These are phyloP conservation scores for Chamaea fasciata DNA, from an alignment of 2,113 vertebrate genomes.

Conservation along the genomic window DNA sequence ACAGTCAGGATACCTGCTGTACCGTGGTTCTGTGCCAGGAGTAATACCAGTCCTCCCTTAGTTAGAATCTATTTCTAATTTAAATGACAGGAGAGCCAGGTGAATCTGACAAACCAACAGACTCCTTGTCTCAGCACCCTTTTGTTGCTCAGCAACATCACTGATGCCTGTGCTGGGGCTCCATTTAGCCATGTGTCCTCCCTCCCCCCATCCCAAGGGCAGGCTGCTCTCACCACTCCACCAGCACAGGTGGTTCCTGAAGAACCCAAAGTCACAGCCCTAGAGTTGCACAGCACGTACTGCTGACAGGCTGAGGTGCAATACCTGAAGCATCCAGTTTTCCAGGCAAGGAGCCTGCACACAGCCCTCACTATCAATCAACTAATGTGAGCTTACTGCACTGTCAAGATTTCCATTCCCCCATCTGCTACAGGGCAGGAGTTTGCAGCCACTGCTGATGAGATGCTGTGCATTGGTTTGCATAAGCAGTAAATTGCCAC, in stretches of 20 bases:
- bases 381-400: background rate
- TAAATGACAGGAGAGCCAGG: background rate
- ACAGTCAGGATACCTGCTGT: background rate
- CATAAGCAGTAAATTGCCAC: background rate
- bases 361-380: background rate
- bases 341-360: background rate
- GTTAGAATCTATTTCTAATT: background rate
- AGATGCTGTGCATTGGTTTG: background rate
- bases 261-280: background rate
- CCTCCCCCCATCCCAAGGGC: background rate
- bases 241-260: background rate
- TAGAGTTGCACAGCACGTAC: accelerated
- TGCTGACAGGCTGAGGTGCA: background rate
- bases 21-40: background rate
- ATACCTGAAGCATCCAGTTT: background rate
- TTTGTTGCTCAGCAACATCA: slow-evolving; percentile 4
- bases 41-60: background rate
- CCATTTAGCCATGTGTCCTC: background rate
- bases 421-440: background rate
- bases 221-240: background rate
- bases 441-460: background rate
- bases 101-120: background rate
- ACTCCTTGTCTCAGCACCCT: background rate
- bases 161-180: background rate
- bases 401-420: background rate